These are phyloP conservation scores for Scaptomyza cyrtandrae DNA, from an alignment of 2,888 invertebrate genomes.

Conservation along the genomic window DNA sequence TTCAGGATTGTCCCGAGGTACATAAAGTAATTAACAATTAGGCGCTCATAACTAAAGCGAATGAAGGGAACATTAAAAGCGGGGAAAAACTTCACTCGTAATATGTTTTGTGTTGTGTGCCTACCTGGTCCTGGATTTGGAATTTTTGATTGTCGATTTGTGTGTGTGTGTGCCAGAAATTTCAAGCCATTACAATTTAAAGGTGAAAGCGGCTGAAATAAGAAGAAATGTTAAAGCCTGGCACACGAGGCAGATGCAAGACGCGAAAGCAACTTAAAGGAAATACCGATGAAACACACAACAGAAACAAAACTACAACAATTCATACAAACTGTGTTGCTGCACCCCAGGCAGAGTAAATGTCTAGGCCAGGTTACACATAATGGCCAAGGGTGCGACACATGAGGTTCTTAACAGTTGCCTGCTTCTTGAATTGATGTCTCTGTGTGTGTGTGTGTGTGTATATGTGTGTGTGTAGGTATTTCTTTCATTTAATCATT, in stretches of 20 bases:
- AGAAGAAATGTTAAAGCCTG: constrained; percentile 32
- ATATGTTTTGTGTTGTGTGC: constrained; percentile 1
- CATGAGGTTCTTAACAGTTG: constrained; percentile 12
- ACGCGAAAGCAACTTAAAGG: constrained; percentile 9
- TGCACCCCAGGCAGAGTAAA: constrained; percentile 36
- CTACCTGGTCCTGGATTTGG: constrained; percentile 50
- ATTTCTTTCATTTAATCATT: constrained; percentile 49
- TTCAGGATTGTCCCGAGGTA: constrained; percentile 21
- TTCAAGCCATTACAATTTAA: constrained; percentile 22
- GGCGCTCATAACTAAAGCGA: constrained; percentile 55
- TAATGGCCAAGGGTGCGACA: constrained; percentile 45
- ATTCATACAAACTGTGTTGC: constrained; percentile 19
- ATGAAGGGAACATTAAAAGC: constrained; percentile 13
- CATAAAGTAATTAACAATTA: constrained; percentile 73
- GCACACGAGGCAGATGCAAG: constrained; percentile 32
- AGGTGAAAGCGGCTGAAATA: constrained; percentile 59
- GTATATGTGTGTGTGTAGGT: neutral
- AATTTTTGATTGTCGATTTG: constrained; percentile 4
- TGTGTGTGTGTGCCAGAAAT: constrained; percentile 36
- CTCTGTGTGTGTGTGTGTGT: neutral
- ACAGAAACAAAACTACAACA: constrained; percentile 13
- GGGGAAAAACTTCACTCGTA: neutral
- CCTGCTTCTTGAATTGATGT: constrained; percentile 15
- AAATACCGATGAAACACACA: constrained; percentile 18
- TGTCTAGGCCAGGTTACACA: constrained; percentile 39